phyloP scores from a whole-genome alignment of 2,113 vertebrate genomes.

The Paralichthys olivaceus region DNA sequence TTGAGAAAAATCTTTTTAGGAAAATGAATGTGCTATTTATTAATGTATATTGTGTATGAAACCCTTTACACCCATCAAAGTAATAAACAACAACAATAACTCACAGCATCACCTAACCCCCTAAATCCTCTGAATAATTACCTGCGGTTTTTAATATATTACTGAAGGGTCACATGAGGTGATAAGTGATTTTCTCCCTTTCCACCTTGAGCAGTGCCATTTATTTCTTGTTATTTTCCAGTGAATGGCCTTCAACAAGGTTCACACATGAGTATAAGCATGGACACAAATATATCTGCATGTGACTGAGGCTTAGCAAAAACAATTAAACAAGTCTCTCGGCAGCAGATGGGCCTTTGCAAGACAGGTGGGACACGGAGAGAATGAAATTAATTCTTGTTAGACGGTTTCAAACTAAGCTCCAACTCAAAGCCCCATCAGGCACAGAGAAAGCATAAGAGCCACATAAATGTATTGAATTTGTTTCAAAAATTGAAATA shows the following conservation, averaged over 20 bases:
- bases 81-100: background rate
- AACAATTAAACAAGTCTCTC: conserved; percentile 69
- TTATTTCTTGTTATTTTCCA: conserved; percentile 21
- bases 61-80: background rate
- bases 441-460: conserved; percentile 1
- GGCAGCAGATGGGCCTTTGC: conserved; percentile 62
- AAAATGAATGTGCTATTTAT: background rate
- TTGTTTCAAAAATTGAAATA: conserved; percentile 23
- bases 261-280: conserved; percentile 29
- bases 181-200: conserved; percentile 36
- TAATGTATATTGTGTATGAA: background rate
- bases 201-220: background rate
- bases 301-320: conserved; percentile 54
- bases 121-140: no score
- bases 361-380: conserved; percentile 68
- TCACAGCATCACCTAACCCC: background rate
- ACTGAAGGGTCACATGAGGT: conserved; percentile 24
- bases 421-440: conserved; percentile 24
- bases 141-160: conserved; percentile 19
- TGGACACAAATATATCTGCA: conserved; percentile 44
- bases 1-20: background rate
- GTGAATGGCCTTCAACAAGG: conserved; percentile 6
- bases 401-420: conserved; percentile 61
- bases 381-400: conserved; percentile 70
- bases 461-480: conserved; percentile 20